phyloP scores from a whole-genome alignment of 2,113 vertebrate species.

The Anolis carolinensis region DNA sequence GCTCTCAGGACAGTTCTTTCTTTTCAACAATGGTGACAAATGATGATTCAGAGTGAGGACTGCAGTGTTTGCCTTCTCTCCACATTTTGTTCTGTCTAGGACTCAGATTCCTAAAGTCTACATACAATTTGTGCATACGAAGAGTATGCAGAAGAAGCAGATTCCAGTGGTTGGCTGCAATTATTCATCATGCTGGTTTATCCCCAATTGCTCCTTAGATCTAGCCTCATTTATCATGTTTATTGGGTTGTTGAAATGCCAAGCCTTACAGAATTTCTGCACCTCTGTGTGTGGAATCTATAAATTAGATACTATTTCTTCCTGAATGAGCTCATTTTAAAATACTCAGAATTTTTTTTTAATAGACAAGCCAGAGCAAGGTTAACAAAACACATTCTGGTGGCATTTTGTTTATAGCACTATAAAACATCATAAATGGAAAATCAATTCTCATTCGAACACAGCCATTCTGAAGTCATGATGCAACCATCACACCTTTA shows the following conservation, averaged over 20 bases:
- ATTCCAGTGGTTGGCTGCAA: not conserved
- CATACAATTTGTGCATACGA: not conserved
- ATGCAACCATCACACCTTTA: slow-evolving; percentile 22
- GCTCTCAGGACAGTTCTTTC: not conserved
- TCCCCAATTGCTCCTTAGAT: not conserved
- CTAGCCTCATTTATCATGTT: slow-evolving; percentile 22
- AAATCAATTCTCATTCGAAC: slow-evolving; percentile 55
- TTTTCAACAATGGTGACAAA: not conserved
- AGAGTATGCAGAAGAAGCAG: not conserved
- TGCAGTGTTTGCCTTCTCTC: not conserved
- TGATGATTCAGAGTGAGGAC: not conserved
- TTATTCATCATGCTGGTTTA: slow-evolving; percentile 23
- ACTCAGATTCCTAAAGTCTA: not conserved
- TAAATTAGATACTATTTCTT: slow-evolving; percentile 9
- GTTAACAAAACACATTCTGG: slow-evolving; percentile 56
- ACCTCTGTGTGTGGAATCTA: slow-evolving; percentile 8
- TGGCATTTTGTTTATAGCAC: slow-evolving; percentile 49
- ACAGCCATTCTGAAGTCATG: slow-evolving; percentile 36
- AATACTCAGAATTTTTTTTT: slow-evolving; percentile 14
- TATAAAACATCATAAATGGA: slow-evolving; percentile 55
- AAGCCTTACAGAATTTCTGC: slow-evolving; percentile 24
- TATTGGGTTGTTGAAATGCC: slow-evolving; percentile 1
- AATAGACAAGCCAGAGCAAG: slow-evolving; percentile 45
- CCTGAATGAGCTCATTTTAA: slow-evolving; percentile 19
- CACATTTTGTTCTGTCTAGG: not conserved